Evolutionary conservation across 1,140 invertebrate genomes (phyloP).

Genomic region (Heliothis virescens): DNA sequence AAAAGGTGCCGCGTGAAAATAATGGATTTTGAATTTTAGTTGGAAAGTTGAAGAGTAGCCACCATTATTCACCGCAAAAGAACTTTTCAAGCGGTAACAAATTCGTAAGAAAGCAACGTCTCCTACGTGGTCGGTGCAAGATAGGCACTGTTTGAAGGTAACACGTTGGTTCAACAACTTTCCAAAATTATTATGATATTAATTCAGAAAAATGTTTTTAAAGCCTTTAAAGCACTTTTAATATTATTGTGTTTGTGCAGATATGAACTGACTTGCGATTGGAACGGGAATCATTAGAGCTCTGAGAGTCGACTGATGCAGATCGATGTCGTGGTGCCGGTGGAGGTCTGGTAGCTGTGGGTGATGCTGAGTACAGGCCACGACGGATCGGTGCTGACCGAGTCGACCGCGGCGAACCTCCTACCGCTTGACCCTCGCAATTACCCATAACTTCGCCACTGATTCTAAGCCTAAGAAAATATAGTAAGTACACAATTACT

Average conservation of each 20-base stretch:
- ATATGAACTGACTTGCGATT: slow-evolving; percentile 87
- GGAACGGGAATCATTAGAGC: slow-evolving; percentile 91
- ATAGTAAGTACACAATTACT: slow-evolving; percentile 3
- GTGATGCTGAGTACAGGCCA: slow-evolving; percentile 89
- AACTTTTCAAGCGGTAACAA: slow-evolving; percentile 32
- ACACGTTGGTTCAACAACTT: neutral
- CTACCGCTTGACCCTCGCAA: slow-evolving; percentile 65
- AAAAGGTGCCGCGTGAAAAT: slow-evolving; percentile 35
- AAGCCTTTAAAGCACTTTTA: neutral
- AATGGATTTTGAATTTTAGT: slow-evolving; percentile 45
- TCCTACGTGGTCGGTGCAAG: slow-evolving; percentile 16
- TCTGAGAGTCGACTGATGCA: slow-evolving; percentile 94
- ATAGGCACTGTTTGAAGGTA: neutral
- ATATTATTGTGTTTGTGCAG: neutral
- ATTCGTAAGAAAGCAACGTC: slow-evolving; percentile 27
- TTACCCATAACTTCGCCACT: slow-evolving; percentile 64
- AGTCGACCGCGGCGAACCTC: slow-evolving; percentile 92
- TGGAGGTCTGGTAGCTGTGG: slow-evolving; percentile 86
- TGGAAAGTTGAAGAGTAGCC: slow-evolving; percentile 35
- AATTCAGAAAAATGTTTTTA: neutral
- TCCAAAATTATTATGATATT: neutral
- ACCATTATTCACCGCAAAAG: slow-evolving; percentile 36
- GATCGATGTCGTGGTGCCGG: slow-evolving; percentile 90
- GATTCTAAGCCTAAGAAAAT: slow-evolving; percentile 61
- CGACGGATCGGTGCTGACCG: slow-evolving; percentile 93